Evolutionary conservation across 2,888 invertebrate species (phyloP).

Genomic region (Itoplectis maculator): DNA sequence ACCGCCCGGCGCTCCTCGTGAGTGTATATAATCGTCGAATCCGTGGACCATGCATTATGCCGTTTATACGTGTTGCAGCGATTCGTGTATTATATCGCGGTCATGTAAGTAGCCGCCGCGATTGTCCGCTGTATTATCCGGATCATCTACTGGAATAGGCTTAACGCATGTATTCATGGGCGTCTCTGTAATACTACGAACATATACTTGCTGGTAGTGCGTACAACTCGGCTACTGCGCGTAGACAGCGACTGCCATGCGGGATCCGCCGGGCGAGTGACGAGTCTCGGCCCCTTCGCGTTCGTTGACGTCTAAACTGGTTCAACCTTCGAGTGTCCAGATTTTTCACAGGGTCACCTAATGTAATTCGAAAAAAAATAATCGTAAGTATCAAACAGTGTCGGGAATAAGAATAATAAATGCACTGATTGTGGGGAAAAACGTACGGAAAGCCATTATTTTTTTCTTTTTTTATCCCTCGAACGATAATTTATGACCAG

Average conservation of each 20-base stretch:
- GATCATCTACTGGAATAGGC: conserved; percentile 70
- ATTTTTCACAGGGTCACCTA: not conserved
- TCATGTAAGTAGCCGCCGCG: conserved; percentile 66
- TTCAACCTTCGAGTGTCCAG: conserved; percentile 19
- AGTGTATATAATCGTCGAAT: conserved; percentile 25
- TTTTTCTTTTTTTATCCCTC: not conserved
- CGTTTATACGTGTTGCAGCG: conserved; percentile 40
- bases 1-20: conserved; percentile 10
- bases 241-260: conserved; percentile 26
- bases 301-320: conserved; percentile 19
- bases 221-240: conserved; percentile 5
- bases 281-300: conserved; percentile 15
- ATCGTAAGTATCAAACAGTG: not conserved
- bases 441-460: not conserved
- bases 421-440: not conserved
- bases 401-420: not conserved
- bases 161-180: conserved; percentile 66
- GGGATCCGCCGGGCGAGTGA: conserved; percentile 32
- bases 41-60: conserved; percentile 11
- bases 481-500: conserved; percentile 5
- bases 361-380: not conserved
- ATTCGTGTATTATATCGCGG: conserved; percentile 50
- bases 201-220: conserved; percentile 43
- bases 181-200: conserved; percentile 57
- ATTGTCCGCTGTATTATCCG: conserved; percentile 69